Base-by-base conservation (phyloP, 2,113 vertebrate genomes). In the Ptyas mucosa region DNA sequence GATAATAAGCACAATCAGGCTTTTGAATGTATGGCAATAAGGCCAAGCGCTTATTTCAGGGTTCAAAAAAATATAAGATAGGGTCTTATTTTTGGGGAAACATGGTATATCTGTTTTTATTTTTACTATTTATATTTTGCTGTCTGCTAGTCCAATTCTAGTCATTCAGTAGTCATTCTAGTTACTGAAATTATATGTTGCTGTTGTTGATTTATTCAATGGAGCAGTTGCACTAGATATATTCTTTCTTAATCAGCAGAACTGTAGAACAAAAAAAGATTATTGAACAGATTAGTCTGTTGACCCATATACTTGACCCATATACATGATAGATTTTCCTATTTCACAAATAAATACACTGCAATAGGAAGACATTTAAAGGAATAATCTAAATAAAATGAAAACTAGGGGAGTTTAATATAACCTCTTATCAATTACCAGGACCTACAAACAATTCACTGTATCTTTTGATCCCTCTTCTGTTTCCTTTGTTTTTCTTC, bases 401-500 rank as follows among this genome's bases (percentile, higher is more conserved):
- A 55, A 85, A 55, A 57, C 29, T 43, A 85, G 26, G 34, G 55
- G 24, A 24, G 5, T 12, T 49, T 43, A 91, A 24, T 39, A 39
- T 89, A 15, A 90, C 2, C 18, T 58, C 11, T 51, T 90, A 90
- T 24, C 69, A 24, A 12, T 54, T 7, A 5, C 18, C 2, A 64
- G n/a, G 69, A 91, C 3, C 8, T 54, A 24, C 51, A 85, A 85
- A 39, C 51, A 23, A 24, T 55, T 54, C 6, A 23, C 90, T 55
- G 2, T 91, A 23, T n/a, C 46, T 69, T 49, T 51, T 51, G 20
- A 90, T 29, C 10, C 20, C 12, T 23, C 15, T 92, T 34, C 26
- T 91, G 24, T 52, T 92, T 94, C 89, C 23, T 90, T 95, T 81
- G 7, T 20, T 81, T 43, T 21, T 81, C 18, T 81, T 81, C 54